These are phyloP conservation scores for Pristionchus mayeri DNA, from an alignment of 2,888 invertebrate genomes.

Conservation along the genomic window DNA sequence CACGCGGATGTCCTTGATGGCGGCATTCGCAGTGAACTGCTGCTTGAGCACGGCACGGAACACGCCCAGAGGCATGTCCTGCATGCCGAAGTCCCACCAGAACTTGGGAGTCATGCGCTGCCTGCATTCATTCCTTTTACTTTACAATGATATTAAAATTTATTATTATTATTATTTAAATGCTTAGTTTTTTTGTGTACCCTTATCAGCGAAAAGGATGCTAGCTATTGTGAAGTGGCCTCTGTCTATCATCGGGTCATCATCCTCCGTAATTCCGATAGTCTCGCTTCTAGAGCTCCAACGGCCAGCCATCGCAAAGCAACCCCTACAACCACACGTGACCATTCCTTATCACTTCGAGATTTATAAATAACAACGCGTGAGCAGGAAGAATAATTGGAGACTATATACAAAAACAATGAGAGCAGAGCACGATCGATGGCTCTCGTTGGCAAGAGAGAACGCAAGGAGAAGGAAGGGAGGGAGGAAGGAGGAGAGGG, in stretches of 20 bases:
- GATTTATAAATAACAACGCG: not conserved
- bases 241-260: too few species aligned
- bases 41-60: constrained; percentile 76
- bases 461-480: not conserved
- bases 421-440: constrained; percentile 11
- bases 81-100: constrained; percentile 73
- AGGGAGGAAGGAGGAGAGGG: constrained; percentile 1
- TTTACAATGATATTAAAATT: too few species aligned
- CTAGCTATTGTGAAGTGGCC: too few species aligned
- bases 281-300: not conserved
- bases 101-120: constrained; percentile 71
- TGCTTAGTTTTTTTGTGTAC: too few species aligned
- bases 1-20: constrained; percentile 78
- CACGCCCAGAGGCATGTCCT: constrained; percentile 74
- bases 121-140: constrained; percentile 68
- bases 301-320: too few species aligned
- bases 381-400: too few species aligned
- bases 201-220: too few species aligned
- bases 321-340: not conserved
- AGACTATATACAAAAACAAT: constrained; percentile 29
- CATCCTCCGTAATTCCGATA: not conserved
- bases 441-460: constrained; percentile 14
- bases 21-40: constrained; percentile 77
- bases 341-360: not conserved
- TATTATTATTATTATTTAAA: too few species aligned